A percentile compares a stretch with the other conserved stretches of the same genome.
Evolutionary conservation across 2,113 vertebrate genomes (phyloP).

Genomic region (Bubo blakistoni): DNA sequence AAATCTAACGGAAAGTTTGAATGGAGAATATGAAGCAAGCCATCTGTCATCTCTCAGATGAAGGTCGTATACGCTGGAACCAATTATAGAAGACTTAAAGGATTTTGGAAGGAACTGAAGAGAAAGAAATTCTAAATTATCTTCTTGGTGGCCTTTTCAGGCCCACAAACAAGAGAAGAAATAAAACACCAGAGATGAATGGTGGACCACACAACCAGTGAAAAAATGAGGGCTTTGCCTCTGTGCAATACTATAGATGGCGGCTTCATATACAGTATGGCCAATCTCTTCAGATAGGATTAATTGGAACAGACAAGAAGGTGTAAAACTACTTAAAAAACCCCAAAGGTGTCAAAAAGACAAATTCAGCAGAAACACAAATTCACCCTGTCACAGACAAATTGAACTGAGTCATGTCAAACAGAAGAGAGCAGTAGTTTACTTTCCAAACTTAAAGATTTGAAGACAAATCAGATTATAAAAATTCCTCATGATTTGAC

Average conservation of each 20-base stretch:
- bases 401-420: background rate
- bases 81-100: slow-evolving; percentile 12
- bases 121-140: background rate
- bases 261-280: background rate
- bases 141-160: background rate
- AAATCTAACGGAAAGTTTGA: slow-evolving; percentile 19
- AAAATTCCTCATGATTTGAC: background rate
- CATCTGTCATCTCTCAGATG: background rate
- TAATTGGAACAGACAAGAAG: background rate
- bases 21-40: slow-evolving; percentile 3
- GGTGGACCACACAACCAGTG: background rate
- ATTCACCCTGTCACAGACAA: background rate
- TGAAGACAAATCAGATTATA: background rate
- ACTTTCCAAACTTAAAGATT: background rate
- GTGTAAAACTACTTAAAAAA: background rate
- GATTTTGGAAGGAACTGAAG: background rate
- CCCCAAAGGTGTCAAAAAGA: background rate
- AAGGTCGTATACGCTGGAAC: background rate
- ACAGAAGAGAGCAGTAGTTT: background rate
- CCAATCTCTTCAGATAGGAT: background rate
- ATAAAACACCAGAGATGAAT: background rate
- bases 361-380: background rate
- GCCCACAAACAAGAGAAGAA: background rate
- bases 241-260: background rate
- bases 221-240: background rate